phyloP scores from a whole-genome alignment of 1,140 invertebrate species.

The Vanessa atalanta region DNA sequence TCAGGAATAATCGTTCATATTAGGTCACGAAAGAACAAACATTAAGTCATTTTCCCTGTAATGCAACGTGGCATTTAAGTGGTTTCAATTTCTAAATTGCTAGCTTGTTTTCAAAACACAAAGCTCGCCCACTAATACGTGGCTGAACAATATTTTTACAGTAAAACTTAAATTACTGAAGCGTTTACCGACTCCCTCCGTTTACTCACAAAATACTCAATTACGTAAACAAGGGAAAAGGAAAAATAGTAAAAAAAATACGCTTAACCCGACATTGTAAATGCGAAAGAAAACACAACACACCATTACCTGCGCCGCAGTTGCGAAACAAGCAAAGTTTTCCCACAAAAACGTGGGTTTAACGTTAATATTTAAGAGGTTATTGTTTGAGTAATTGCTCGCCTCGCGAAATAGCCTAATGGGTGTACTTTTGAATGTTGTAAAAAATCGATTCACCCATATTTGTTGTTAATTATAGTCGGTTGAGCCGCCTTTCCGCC shows the following conservation, averaged over 20 bases:
- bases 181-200: slow-evolving; percentile 62
- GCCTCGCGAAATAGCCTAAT: slow-evolving; percentile 63
- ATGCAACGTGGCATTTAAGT: slow-evolving; percentile 29
- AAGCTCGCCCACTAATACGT: slow-evolving; percentile 45
- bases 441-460: slow-evolving; percentile 77
- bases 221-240: slow-evolving; percentile 68
- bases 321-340: slow-evolving; percentile 73
- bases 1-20: slow-evolving; percentile 32
- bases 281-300: slow-evolving; percentile 64
- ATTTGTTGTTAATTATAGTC: slow-evolving; percentile 80
- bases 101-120: slow-evolving; percentile 39
- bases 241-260: slow-evolving; percentile 52
- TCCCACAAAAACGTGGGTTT: slow-evolving; percentile 67
- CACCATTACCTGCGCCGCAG: slow-evolving; percentile 57
- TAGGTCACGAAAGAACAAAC: slow-evolving; percentile 43
- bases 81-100: slow-evolving; percentile 37
- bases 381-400: slow-evolving; percentile 71
- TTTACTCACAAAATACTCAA: slow-evolving; percentile 73
- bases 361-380: slow-evolving; percentile 70
- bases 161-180: slow-evolving; percentile 62
- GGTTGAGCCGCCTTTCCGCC: slow-evolving; percentile 77
- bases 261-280: slow-evolving; percentile 56
- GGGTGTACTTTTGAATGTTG: slow-evolving; percentile 57
- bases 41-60: slow-evolving; percentile 40
- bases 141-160: slow-evolving; percentile 41